phyloP scores from a whole-genome alignment of 2,113 vertebrate species.

The Acrocephalus kingi region DNA sequence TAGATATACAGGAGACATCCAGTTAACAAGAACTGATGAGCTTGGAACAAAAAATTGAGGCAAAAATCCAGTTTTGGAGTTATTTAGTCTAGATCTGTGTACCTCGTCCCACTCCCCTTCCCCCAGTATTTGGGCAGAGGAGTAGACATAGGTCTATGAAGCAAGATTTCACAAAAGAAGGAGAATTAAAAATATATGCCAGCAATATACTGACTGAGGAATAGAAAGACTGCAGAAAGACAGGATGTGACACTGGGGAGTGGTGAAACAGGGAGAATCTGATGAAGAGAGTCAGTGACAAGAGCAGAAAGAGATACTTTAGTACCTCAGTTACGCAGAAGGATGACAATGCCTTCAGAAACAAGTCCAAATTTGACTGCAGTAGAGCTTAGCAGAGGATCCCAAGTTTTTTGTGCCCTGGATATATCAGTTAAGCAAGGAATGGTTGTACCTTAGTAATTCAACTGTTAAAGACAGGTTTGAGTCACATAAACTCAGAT shows the following conservation, averaged over 20 bases:
- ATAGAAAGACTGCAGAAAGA: neutral
- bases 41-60: neutral
- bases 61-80: neutral
- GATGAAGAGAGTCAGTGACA: neutral
- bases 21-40: neutral
- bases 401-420: neutral
- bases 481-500: neutral
- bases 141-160: neutral
- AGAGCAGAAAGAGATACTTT: neutral
- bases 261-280: neutral
- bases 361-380: neutral
- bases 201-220: neutral
- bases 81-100: neutral
- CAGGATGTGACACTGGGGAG: neutral
- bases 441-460: neutral
- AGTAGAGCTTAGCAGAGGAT: neutral
- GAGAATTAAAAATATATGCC: neutral
- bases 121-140: neutral
- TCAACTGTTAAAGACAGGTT: neutral
- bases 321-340: neutral
- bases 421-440: neutral
- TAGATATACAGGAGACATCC: neutral
- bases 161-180: neutral
- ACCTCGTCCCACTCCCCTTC: accelerated
- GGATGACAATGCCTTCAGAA: neutral